Evolutionary conservation across 2,113 vertebrate species (phyloP).

Genomic region (Paraplagusia blochii): DNA sequence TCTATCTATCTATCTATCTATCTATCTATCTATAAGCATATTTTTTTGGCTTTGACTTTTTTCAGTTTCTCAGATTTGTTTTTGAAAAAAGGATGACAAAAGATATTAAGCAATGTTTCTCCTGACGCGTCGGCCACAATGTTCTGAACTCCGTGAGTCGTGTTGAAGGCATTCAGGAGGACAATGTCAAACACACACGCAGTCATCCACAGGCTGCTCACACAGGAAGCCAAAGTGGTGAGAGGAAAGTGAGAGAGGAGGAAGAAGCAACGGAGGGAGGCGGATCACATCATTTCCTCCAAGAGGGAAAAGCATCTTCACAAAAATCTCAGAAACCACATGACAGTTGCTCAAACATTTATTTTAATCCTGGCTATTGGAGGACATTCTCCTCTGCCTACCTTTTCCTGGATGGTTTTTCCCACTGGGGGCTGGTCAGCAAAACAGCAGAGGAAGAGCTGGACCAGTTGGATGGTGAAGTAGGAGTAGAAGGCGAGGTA

Average conservation of each 20-base stretch:
- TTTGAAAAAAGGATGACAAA: slow-evolving; percentile 22
- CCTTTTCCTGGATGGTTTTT: slow-evolving; percentile 68
- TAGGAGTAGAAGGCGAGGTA: slow-evolving; percentile 83
- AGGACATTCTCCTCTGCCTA: slow-evolving; percentile 62
- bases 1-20: no score
- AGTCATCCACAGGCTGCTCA: slow-evolving; percentile 30
- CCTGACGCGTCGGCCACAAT: slow-evolving; percentile 20
- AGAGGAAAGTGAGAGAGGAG: slow-evolving; percentile 33
- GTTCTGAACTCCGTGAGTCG: slow-evolving; percentile 30
- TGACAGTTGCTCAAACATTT: slow-evolving; percentile 39
- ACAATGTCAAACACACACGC: slow-evolving; percentile 22
- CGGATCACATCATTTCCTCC: slow-evolving; percentile 63
- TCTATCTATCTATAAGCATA: no score
- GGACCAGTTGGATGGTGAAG: slow-evolving; percentile 77
- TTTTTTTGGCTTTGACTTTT: no score
- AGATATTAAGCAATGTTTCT: slow-evolving; percentile 26
- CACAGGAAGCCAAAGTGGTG: slow-evolving; percentile 50
- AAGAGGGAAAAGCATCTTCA: slow-evolving; percentile 57
- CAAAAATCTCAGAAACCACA: slow-evolving; percentile 63
- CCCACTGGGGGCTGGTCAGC: slow-evolving; percentile 81
- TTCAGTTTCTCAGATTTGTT: slow-evolving; percentile 3
- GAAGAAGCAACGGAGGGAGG: slow-evolving; percentile 26
- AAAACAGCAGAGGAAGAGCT: slow-evolving; percentile 86
- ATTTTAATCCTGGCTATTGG: slow-evolving; percentile 15
- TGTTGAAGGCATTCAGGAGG: slow-evolving; percentile 37